Evolutionary conservation across 2,888 invertebrate genomes (phyloP).

Genomic region (Pandemis corylana): DNA sequence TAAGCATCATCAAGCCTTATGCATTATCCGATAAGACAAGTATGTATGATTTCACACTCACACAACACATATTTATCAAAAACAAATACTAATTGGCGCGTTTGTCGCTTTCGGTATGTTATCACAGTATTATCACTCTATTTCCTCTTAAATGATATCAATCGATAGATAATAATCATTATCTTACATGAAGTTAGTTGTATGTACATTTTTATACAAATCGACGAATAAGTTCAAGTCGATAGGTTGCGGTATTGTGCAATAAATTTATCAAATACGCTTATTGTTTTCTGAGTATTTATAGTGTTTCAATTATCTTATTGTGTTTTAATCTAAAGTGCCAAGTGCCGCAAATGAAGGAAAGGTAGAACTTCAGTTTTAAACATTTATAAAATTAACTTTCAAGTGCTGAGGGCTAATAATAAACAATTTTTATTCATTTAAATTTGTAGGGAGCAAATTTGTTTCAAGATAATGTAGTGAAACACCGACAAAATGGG

Average conservation of each 20-base stretch:
- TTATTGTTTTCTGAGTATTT: background rate
- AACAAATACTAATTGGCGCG: constrained; percentile 36
- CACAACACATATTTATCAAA: background rate
- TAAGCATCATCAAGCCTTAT: background rate
- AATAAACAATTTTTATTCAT: background rate
- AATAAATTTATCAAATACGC: background rate
- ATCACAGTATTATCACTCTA: constrained; percentile 55
- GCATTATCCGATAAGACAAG: constrained; percentile 20
- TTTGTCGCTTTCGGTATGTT: constrained; percentile 33
- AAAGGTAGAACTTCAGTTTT: constrained; percentile 10
- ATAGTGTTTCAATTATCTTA: background rate
- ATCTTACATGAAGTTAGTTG: constrained; percentile 60
- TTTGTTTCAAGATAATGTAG: constrained; percentile 12
- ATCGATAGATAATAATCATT: constrained; percentile 66
- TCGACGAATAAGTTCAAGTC: constrained; percentile 49
- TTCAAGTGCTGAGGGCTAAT: background rate
- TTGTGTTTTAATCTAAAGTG: background rate
- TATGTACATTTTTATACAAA: constrained; percentile 53
- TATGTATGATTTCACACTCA: constrained; percentile 12
- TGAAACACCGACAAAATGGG: constrained; percentile 45
- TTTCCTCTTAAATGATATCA: constrained; percentile 71
- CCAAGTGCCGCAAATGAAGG: constrained; percentile 1
- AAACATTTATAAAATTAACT: too few relatives aligned
- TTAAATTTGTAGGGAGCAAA: background rate
- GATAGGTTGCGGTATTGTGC: constrained; percentile 14